phyloP scores from a whole-genome alignment of 1,140 invertebrate genomes.

The Bombus sylvicola region DNA sequence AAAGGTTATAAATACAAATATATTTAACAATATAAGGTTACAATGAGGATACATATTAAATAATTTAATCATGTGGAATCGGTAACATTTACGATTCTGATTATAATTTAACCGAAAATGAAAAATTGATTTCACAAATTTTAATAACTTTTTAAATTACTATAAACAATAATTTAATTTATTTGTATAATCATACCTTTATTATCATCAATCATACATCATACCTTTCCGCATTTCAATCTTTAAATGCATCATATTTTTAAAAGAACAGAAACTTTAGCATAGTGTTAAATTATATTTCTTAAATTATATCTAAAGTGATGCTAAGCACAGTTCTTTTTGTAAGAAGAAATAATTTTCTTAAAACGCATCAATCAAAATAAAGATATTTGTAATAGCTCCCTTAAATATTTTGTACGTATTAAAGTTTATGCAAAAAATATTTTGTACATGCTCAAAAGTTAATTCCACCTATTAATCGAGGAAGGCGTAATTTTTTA shows the following conservation, averaged over 20 bases:
- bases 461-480: neutral
- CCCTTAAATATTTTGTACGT: neutral
- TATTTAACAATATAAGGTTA: neutral
- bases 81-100: neutral
- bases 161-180: slow-evolving; percentile 3
- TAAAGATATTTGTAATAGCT: too few species aligned
- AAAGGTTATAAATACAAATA: neutral
- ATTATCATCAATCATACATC: neutral
- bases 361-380: neutral
- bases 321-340: neutral
- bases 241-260: neutral
- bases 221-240: neutral
- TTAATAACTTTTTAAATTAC: neutral
- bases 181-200: neutral
- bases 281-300: neutral
- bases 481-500: neutral
- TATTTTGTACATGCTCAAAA: neutral
- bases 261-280: neutral
- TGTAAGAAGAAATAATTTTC: neutral
- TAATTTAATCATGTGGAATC: neutral
- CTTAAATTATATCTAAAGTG: neutral
- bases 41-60: neutral
- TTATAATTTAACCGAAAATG: neutral
- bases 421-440: neutral
- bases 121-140: neutral